Percentiles rank a stretch among this genome's conserved stretches.
Evolutionary conservation across 1,140 invertebrate species (phyloP).

Genomic region (Heliconius congener): DNA sequence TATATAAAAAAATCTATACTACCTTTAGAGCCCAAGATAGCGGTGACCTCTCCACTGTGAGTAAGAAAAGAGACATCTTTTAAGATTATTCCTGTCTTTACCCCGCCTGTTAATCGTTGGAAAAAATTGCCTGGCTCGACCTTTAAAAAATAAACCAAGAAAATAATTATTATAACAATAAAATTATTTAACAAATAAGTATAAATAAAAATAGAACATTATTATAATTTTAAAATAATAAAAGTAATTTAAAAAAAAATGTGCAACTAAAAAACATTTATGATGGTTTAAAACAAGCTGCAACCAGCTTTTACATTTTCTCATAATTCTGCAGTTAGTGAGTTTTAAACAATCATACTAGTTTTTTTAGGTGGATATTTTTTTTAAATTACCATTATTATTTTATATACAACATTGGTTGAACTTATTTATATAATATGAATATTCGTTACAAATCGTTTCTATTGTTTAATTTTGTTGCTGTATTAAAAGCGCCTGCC

Average conservation of each 20-base stretch:
- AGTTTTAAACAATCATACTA: too few relatives aligned
- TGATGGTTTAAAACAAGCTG: too few relatives aligned
- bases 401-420: too few relatives aligned
- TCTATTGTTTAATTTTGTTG: not conserved
- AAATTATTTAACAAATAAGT: not conserved
- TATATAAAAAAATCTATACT: not conserved
- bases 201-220: too few relatives aligned
- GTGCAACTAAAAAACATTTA: too few relatives aligned
- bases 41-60: conserved; percentile 94
- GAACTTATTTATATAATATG: too few relatives aligned
- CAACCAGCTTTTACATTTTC: too few relatives aligned
- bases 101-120: conserved; percentile 88
- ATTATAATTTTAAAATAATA: too few relatives aligned
- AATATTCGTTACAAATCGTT: not conserved
- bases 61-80: conserved; percentile 95
- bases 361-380: too few relatives aligned
- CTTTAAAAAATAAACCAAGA: conserved; percentile 65
- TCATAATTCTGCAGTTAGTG: too few relatives aligned
- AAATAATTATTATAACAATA: not conserved
- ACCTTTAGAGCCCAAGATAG: conserved; percentile 96
- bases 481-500: not conserved
- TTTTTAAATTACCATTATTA: too few relatives aligned
- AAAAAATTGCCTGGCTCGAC: conserved; percentile 90
- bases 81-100: conserved; percentile 91
- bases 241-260: too few relatives aligned